A percentile compares a stretch with the other conserved stretches of the same genome.
phyloP scores from a whole-genome alignment of 2,113 vertebrate species.

The Excalfactoria chinensis region DNA sequence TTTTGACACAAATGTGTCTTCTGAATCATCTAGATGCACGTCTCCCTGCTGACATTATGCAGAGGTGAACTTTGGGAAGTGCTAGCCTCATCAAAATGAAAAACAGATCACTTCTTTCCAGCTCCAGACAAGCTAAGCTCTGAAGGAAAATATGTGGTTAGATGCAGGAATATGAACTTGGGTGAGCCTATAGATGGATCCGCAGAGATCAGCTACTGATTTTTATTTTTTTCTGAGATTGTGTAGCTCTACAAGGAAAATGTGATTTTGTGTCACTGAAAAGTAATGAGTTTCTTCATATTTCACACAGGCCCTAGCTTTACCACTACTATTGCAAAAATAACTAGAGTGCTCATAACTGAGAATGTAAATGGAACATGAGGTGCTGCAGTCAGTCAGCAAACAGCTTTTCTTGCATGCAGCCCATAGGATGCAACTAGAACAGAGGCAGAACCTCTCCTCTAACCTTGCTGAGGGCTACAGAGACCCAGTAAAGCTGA shows the following conservation, averaged over 20 bases:
- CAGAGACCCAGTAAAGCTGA: neutral
- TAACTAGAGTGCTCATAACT: conserved; percentile 17
- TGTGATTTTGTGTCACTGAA: conserved; percentile 24
- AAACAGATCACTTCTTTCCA: neutral
- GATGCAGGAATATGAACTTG: neutral
- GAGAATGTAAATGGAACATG: conserved; percentile 20
- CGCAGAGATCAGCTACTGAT: conserved; percentile 1
- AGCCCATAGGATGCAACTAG: neutral
- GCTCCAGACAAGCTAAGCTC: neutral
- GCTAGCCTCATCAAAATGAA: conserved; percentile 63
- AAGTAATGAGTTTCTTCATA: conserved; percentile 26
- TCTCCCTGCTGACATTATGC: conserved; percentile 42
- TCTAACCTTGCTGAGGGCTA: neutral
- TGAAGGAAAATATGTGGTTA: neutral
- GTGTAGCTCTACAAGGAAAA: conserved; percentile 37
- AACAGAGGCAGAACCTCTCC: neutral
- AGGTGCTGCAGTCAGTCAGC: neutral
- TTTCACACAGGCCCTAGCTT: conserved; percentile 35
- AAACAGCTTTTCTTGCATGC: neutral
- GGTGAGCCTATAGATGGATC: neutral
- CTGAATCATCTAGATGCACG: conserved; percentile 19
- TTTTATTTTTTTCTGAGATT: neutral
- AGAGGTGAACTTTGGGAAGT: conserved; percentile 59
- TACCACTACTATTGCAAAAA: conserved; percentile 35
- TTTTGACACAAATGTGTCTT: conserved; percentile 64